Base-by-base conservation (phyloP, 2,888 invertebrate genomes). In the Serrognathus titanus region DNA sequence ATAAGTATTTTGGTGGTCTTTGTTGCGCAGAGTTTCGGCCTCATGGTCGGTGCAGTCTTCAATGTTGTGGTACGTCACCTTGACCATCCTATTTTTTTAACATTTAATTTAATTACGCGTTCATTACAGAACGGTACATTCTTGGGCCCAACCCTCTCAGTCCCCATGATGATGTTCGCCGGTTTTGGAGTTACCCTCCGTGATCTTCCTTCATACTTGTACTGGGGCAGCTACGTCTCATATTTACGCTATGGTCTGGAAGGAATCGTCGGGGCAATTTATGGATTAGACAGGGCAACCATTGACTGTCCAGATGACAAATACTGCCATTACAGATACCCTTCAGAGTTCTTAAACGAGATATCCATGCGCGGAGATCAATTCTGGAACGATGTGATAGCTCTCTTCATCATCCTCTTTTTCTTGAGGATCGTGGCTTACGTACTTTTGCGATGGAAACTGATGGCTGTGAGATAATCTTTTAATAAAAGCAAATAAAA, bases 141-240 rank as follows among this genome's bases (percentile, higher is more conserved):
- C 79, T 79, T 96, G 65, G 97, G 95, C 0, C 97, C 97, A 1
- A 90, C 94, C 0, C 79, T 95, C 9, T 88, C 91, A 2, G 94
- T 97, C 35, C 96, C 97, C 0, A 89, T 97, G 83, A 92, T 97
- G 88, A 91, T 97, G 89, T 97, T 97, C 75, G 94, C 95, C 52
- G 97, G 97, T 0, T 97, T 97, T 76, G 96, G 97, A 12, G 95
- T 97, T 6, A 90, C 91, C 1, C 80, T 97, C 36, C 83, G 88
- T 0, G 95, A 96, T 73, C 82, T 97, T 56, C 97, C 97, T 0
- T 69, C 75, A 1, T 94, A 94, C 75, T 79, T 97, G 3, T 85
- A 88, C 71, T 97, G 96, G 96, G 90, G 97, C 0, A 92, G 92
- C 39, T 92, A 95, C 74, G 81, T 94, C 59, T 96, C 96, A 6